These are phyloP conservation scores for Pollenia griseotomentosa DNA, from an alignment of 2,888 invertebrate species.

Conservation along the genomic window DNA sequence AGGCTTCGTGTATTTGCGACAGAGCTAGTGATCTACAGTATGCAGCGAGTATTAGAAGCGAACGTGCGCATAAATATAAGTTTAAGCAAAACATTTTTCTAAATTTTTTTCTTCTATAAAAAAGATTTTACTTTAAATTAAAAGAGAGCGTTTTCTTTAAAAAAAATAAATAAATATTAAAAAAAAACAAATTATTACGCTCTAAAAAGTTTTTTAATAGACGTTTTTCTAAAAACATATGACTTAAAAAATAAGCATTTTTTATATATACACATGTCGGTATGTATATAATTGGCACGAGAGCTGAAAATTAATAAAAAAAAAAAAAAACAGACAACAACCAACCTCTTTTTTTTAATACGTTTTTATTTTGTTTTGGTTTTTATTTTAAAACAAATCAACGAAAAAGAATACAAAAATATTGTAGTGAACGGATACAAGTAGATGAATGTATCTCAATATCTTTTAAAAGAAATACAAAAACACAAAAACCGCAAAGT, in stretches of 20 bases:
- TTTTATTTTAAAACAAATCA: slow-evolving; percentile 36
- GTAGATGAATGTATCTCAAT: slow-evolving; percentile 68
- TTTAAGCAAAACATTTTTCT: not conserved
- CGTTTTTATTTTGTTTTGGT: slow-evolving; percentile 43
- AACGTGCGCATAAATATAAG: slow-evolving; percentile 57
- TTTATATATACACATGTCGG: not conserved
- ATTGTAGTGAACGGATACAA: slow-evolving; percentile 62
- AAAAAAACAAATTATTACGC: slow-evolving; percentile 30
- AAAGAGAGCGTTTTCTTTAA: slow-evolving; percentile 42
- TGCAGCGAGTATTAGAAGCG: slow-evolving; percentile 70
- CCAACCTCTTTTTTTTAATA: slow-evolving; percentile 56
- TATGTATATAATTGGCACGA: slow-evolving; percentile 67
- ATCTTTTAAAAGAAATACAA: slow-evolving; percentile 65
- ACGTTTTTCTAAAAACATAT: slow-evolving; percentile 45
- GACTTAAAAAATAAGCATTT: slow-evolving; percentile 40
- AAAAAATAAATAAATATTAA: slow-evolving; percentile 23
- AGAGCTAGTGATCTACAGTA: slow-evolving; percentile 63
- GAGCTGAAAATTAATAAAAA: slow-evolving; percentile 44
- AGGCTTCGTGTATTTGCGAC: slow-evolving; percentile 74
- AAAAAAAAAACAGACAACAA: slow-evolving; percentile 38
- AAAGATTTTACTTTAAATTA: slow-evolving; percentile 33
- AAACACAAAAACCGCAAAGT: slow-evolving; percentile 62
- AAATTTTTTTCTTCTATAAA: not conserved
- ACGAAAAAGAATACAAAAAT: slow-evolving; percentile 1
- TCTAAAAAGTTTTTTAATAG: slow-evolving; percentile 45